Evolutionary conservation across 2,888 invertebrate genomes (phyloP).

Genomic region (Lochmaea capreae): DNA sequence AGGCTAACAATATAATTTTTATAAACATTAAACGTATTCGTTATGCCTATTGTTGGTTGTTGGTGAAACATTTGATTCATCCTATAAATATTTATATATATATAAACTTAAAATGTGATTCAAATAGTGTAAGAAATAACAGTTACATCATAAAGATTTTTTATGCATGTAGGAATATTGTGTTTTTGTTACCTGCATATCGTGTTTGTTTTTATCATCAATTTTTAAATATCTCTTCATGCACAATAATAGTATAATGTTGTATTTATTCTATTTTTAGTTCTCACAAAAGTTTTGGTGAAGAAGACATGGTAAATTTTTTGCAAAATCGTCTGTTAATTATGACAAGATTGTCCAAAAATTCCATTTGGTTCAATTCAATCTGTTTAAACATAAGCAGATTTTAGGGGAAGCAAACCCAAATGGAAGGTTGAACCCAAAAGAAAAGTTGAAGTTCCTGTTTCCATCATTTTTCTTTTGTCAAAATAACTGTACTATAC

Average conservation of each 20-base stretch:
- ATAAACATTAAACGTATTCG: neutral
- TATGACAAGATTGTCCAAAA: neutral
- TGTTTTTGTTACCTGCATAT: slow-evolving; percentile 45
- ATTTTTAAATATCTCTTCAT: slow-evolving; percentile 45
- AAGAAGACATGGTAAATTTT: neutral
- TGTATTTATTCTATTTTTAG: slow-evolving; percentile 4
- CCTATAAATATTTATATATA: slow-evolving; percentile 48
- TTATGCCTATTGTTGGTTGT: neutral
- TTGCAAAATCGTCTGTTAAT: neutral
- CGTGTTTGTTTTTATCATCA: slow-evolving; percentile 42
- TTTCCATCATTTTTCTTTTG: no score
- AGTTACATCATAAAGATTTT: slow-evolving; percentile 63
- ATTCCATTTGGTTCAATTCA: neutral
- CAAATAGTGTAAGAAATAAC: slow-evolving; percentile 61
- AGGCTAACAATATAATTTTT: no score
- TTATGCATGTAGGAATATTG: slow-evolving; percentile 61
- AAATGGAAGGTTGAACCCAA: no score
- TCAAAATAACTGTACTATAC: no score
- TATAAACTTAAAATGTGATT: slow-evolving; percentile 66
- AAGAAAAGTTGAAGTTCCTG: no score
- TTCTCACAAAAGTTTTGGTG: slow-evolving; percentile 10
- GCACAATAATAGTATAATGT: slow-evolving; percentile 47
- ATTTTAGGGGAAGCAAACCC: no score
- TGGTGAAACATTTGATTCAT: slow-evolving; percentile 5
- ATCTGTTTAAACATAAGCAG: neutral